phyloP scores from a whole-genome alignment of 2,797 vertebrate species.

The Malurus leucopterus region DNA sequence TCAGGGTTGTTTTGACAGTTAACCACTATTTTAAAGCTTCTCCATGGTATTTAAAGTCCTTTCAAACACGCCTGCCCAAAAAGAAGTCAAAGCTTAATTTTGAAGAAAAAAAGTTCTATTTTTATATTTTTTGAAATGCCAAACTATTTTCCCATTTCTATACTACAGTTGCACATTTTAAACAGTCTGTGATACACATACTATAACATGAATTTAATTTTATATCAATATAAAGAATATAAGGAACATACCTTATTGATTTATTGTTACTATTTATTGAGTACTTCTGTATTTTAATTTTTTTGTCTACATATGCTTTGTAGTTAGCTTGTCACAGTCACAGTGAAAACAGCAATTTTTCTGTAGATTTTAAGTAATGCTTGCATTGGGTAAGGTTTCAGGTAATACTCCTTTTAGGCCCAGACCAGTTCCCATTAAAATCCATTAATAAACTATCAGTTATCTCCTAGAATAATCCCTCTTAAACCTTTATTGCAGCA shows the following conservation, averaged over 20 bases:
- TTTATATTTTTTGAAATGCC: neutral
- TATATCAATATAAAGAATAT: neutral
- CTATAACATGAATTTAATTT: neutral
- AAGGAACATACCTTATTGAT: neutral
- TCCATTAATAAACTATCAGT: slow-evolving; percentile 9
- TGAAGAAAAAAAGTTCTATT: neutral
- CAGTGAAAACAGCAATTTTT: neutral
- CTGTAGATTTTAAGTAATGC: neutral
- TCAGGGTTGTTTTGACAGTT: neutral
- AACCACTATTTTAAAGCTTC: neutral
- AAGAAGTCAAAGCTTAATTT: neutral
- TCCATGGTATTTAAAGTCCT: neutral
- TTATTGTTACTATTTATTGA: neutral
- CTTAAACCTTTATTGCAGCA: slow-evolving; percentile 45
- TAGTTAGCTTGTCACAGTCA: neutral
- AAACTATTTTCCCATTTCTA: neutral
- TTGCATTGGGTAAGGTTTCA: neutral
- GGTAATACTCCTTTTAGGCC: neutral
- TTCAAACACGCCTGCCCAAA: neutral
- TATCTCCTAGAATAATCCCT: slow-evolving; percentile 36
- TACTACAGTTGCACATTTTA: neutral
- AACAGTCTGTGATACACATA: neutral
- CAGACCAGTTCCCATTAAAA: slow-evolving; percentile 3
- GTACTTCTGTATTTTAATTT: neutral
- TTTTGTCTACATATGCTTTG: neutral